Conservation (phyloP, 2,888 invertebrate species). For the Pyrochroa serraticornis region DNA sequence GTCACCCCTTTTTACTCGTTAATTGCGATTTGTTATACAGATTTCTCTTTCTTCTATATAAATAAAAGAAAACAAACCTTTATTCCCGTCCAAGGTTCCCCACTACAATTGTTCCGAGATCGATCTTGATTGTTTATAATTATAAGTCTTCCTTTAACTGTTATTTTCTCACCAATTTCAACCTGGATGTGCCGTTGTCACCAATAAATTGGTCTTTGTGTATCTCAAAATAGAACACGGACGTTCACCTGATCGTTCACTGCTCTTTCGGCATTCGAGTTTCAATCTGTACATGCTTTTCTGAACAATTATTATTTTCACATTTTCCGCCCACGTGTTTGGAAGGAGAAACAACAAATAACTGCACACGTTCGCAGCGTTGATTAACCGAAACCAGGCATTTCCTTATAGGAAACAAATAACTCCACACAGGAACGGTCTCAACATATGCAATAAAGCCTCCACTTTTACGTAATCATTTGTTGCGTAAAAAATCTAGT, state of each 20-base stretch:
- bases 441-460: too few relatives aligned
- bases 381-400: slow-evolving; percentile 15
- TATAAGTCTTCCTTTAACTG: background rate
- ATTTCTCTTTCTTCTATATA: slow-evolving; percentile 16
- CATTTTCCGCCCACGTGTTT: background rate
- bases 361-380: slow-evolving; percentile 6
- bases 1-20: slow-evolving; percentile 28
- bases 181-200: slow-evolving; percentile 24
- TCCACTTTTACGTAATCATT: too few relatives aligned
- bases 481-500: background rate
- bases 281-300: slow-evolving; percentile 8
- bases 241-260: slow-evolving; percentile 27
- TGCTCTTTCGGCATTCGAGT: slow-evolving; percentile 22
- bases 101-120: background rate
- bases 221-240: slow-evolving; percentile 28
- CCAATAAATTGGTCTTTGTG: slow-evolving; percentile 31
- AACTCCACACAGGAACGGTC: background rate
- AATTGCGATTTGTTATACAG: slow-evolving; percentile 25
- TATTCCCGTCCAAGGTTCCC: slow-evolving; percentile 9
- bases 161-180: slow-evolving; percentile 2
- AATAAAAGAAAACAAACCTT: slow-evolving; percentile 11
- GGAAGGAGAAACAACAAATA: slow-evolving; percentile 8
- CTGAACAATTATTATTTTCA: slow-evolving; percentile 8
- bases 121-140: background rate
- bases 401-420: slow-evolving; percentile 12